Evolutionary conservation across 2,888 invertebrate genomes (phyloP), one percentile per base, ranked within the genome.

Genomic region (Hirtodrosophila alboralis): DNA sequence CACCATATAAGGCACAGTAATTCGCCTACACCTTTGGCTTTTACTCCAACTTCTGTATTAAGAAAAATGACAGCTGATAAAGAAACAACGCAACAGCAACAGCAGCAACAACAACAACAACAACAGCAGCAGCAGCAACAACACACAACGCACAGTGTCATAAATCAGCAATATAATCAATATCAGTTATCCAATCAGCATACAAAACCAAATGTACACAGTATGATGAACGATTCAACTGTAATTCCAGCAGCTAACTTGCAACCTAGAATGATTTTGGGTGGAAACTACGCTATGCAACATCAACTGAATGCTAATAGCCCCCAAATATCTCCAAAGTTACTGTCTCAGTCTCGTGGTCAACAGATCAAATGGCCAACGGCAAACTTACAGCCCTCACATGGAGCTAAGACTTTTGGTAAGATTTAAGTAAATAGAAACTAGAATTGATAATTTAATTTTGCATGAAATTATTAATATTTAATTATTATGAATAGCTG

Each of bases 1-100:
- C 80, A 76, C 37, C 61, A 61, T 8, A 18, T 76, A n/a, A 75
- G 83, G 6, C 89, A 87, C 49, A 78, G 77, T 18, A 88, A 88
- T 68, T 93, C 94, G 12, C 94, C 94, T 8, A 93, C 94, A 21
- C 95, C 95, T 9, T 93, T 96, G 77, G 95, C 96, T 14, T 97
- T 98, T 91, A 98, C 97, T 0, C 98, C 98, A 58, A 98, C 97
- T 23, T 96, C 97, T 63, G 98, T 98, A 63, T 92, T 98, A 87
- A 93, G 97, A 65, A 97, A 97, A 91, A 97, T 97, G 97, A 97
- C 97, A 4, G 96, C 96, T 1, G 96, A 96, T 81, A 96, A 96
- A 89, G 96, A 96, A 75, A 92, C 92, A 14, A 38, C 57, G 34
- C 36, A 63, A 23, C 54, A 34, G 7, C 30, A 47, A 5, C 66